A percentile compares a stretch with the other conserved stretches of the same genome.
These are phyloP conservation scores for Chiridota heheva DNA, from an alignment of 35 echinoderm and acorn worm species.

Conservation along the genomic window DNA sequence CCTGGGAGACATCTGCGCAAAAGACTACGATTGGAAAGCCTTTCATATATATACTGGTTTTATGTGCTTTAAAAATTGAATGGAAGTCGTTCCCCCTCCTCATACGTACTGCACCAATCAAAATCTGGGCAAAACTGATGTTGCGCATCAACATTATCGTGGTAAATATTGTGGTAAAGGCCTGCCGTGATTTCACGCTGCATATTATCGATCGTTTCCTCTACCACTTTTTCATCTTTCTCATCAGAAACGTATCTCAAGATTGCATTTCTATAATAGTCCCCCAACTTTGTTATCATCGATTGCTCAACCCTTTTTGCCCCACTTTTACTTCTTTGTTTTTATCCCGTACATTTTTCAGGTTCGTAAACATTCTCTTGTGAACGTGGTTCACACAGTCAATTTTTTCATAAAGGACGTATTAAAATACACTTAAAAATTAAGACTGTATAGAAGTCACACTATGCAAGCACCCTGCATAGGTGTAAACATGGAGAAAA, in stretches of 20 bases:
- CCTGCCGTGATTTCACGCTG: conserved; percentile 8
- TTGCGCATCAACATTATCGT: conserved; percentile 16
- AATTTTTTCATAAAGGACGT: too few relatives aligned
- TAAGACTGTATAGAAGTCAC: too few relatives aligned
- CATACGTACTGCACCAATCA: conserved; percentile 1
- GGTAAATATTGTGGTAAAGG: background rate
- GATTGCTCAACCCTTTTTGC: too few relatives aligned
- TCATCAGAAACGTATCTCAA: background rate
- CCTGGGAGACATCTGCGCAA: conserved; percentile 9
- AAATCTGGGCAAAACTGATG: conserved; percentile 5
- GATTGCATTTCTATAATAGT: too few relatives aligned
- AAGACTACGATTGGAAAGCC: background rate
- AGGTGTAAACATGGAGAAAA: too few relatives aligned
- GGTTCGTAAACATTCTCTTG: too few relatives aligned
- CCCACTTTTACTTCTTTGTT: too few relatives aligned
- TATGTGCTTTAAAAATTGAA: background rate
- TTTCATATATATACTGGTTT: background rate
- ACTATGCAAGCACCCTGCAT: too few relatives aligned
- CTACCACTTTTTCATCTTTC: background rate
- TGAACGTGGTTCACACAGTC: too few relatives aligned
- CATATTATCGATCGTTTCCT: background rate
- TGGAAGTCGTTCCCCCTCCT: background rate
- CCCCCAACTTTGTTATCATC: too few relatives aligned
- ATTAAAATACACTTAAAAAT: too few relatives aligned
- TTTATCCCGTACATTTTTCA: too few relatives aligned